Conservation (phyloP, 1,140 invertebrate species). For the Rhyacophila brunnea region DNA sequence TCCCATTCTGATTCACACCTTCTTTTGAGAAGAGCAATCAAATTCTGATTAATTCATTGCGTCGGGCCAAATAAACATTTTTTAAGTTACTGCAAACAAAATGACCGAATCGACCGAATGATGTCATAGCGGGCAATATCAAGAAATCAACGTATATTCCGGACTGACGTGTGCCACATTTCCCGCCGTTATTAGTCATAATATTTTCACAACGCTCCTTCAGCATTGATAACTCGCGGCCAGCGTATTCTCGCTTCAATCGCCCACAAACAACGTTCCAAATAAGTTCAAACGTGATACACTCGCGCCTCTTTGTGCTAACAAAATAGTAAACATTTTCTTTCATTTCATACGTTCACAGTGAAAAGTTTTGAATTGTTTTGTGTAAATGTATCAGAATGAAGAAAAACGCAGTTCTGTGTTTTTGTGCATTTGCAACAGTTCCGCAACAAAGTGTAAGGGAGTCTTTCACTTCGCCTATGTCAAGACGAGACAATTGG, state of each 20-base stretch:
- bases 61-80: no score
- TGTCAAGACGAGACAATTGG: conserved; percentile 11
- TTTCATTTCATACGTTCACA: background rate
- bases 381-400: background rate
- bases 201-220: conserved; percentile 16
- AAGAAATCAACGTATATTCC: background rate
- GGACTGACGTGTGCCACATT: conserved; percentile 17
- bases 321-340: background rate
- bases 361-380: no score
- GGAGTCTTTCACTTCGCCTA: conserved; percentile 19
- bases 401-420: conserved; percentile 32
- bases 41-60: no score
- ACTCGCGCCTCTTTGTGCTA: background rate
- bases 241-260: background rate
- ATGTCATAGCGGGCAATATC: conserved; percentile 18
- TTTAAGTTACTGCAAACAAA: no score
- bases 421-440: conserved; percentile 27
- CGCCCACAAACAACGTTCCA: background rate
- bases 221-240: conserved; percentile 16
- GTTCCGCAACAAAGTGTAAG: conserved; percentile 5
- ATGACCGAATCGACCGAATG: conserved; percentile 8
- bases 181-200: conserved; percentile 24
- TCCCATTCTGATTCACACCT: no score
- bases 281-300: background rate
- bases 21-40: no score